Percentiles rank a stretch among this genome's conserved stretches.
phyloP scores from a whole-genome alignment of 1,140 invertebrate species.

The Frieseomelitta varia region DNA sequence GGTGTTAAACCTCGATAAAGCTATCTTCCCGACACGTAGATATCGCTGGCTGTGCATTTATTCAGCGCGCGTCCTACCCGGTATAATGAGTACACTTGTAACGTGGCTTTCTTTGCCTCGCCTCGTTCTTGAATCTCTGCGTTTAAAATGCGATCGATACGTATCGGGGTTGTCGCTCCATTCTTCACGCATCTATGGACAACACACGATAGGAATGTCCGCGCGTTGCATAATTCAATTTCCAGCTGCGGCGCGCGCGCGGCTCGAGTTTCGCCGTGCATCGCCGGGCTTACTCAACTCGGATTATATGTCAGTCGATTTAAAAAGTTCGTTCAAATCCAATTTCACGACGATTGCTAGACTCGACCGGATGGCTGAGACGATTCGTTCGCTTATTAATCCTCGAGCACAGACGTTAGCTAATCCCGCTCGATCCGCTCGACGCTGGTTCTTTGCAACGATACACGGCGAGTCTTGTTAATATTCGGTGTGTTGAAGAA shows the following conservation, averaged over 20 bases:
- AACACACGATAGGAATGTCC: constrained; percentile 48
- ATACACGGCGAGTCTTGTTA: too few species aligned
- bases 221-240: constrained; percentile 53
- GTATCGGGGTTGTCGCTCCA: constrained; percentile 48
- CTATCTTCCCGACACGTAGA: constrained; percentile 12
- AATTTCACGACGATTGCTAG: constrained; percentile 28
- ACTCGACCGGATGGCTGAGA: not conserved
- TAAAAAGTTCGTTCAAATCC: constrained; percentile 44
- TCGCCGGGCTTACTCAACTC: constrained; percentile 36
- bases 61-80: constrained; percentile 37
- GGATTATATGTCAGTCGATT: constrained; percentile 47
- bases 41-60: constrained; percentile 26
- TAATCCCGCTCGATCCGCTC: not conserved
- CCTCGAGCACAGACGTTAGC: not conserved
- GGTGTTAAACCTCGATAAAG: constrained; percentile 10
- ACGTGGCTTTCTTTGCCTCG: constrained; percentile 41
- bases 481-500: too few species aligned
- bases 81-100: constrained; percentile 53
- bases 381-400: constrained; percentile 15
- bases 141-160: constrained; percentile 49
- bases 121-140: constrained; percentile 10
- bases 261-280: constrained; percentile 32
- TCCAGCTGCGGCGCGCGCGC: constrained; percentile 20
- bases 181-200: constrained; percentile 45
- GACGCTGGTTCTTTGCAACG: not conserved